Evolutionary conservation across 2,113 vertebrate species (phyloP).

Genomic region (Ptychochromis oligacanthus): DNA sequence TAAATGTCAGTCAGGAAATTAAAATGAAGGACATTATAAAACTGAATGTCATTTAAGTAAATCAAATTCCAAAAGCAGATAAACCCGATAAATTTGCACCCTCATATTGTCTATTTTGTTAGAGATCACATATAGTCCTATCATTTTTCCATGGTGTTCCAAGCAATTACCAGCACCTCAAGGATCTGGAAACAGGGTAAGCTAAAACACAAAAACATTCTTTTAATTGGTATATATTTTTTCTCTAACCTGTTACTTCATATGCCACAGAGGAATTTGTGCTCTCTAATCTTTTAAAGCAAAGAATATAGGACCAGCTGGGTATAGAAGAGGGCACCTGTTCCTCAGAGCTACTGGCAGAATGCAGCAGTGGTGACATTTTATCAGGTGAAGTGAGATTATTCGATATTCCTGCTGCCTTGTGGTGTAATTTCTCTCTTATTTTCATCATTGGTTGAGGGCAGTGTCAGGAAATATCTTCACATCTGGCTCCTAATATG

Average conservation of each 20-base stretch:
- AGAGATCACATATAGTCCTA: not conserved
- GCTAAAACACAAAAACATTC: not conserved
- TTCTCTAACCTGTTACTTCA: not conserved
- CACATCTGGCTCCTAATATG: not conserved
- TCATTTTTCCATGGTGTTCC: not conserved
- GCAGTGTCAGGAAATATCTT: not conserved
- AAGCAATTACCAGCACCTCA: not conserved
- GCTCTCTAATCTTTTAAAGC: not conserved
- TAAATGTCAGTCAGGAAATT: no score
- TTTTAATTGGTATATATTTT: not conserved
- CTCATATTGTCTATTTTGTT: not conserved
- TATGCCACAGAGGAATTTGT: not conserved
- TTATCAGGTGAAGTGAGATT: not conserved
- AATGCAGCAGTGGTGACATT: no score
- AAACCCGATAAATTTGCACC: not conserved
- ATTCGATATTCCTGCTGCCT: not conserved
- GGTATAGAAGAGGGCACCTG: not conserved
- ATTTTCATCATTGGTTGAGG: not conserved
- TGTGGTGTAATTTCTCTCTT: not conserved
- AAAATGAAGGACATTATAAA: no score
- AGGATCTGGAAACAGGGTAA: not conserved
- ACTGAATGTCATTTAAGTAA: no score
- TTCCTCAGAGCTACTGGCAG: no score
- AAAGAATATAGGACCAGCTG: not conserved
- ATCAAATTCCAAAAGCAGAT: no score